Percentiles rank a stretch among this genome's conserved stretches.
Evolutionary conservation across 2,113 vertebrate species (phyloP).

Genomic region (Pterophyllum scalare): DNA sequence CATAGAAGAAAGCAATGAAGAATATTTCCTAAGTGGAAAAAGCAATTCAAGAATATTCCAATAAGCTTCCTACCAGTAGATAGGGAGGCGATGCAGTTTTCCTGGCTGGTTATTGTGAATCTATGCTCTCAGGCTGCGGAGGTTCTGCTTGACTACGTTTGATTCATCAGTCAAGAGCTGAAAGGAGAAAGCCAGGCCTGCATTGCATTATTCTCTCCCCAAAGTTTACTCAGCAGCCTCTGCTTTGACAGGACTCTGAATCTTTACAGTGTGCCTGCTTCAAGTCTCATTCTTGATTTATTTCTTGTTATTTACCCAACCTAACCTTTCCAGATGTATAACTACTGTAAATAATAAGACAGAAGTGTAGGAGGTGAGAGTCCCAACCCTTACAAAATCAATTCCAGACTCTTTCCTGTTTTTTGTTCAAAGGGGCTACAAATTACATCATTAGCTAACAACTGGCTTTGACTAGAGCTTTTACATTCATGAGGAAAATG

Average conservation of each 20-base stretch:
- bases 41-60: constrained; percentile 22
- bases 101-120: constrained; percentile 47
- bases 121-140: constrained; percentile 23
- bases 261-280: not conserved
- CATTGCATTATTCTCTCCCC: constrained; percentile 15
- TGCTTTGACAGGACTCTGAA: not conserved
- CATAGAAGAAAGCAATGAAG: constrained; percentile 2
- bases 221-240: not conserved
- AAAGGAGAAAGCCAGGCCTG: constrained; percentile 28
- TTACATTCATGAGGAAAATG: constrained; percentile 35
- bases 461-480: constrained; percentile 22
- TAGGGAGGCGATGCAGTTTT: constrained; percentile 31
- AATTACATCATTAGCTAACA: constrained; percentile 34
- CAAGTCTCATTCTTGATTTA: constrained; percentile 3
- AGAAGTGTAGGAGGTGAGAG: constrained; percentile 18
- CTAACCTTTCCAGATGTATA: constrained; percentile 14
- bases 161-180: constrained; percentile 55
- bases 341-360: constrained; percentile 39
- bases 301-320: constrained; percentile 33
- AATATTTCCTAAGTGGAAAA: constrained; percentile 40
- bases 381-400: constrained; percentile 54
- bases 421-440: not conserved
- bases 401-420: constrained; percentile 20
- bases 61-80: constrained; percentile 22
- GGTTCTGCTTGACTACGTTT: constrained; percentile 54